Evolutionary conservation across 2,888 invertebrate genomes (phyloP).

Genomic region (Exocentrus adspersus): DNA sequence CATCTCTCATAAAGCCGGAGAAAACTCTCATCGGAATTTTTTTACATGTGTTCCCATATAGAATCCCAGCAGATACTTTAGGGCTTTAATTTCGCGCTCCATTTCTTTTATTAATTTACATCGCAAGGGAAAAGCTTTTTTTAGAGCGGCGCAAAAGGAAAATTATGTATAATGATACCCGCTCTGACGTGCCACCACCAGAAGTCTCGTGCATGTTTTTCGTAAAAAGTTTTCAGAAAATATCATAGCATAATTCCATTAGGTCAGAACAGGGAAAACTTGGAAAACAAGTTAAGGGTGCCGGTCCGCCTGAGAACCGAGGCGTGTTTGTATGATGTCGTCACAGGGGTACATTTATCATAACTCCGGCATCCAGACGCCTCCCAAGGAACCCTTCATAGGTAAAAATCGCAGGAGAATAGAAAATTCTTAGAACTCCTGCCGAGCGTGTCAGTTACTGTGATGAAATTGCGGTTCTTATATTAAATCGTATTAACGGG

Average conservation of each 20-base stretch:
- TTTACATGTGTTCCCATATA: too few relatives aligned
- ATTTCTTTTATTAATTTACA: too few relatives aligned
- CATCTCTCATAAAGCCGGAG: too few relatives aligned
- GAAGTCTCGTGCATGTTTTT: background rate
- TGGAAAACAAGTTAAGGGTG: constrained; percentile 47
- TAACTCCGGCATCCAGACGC: constrained; percentile 46
- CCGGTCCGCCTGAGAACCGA: constrained; percentile 33
- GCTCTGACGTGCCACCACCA: background rate
- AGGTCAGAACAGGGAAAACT: constrained; percentile 46
- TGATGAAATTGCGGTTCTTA: constrained; percentile 1
- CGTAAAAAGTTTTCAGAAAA: constrained; percentile 33
- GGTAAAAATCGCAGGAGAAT: constrained; percentile 54
- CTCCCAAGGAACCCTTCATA: constrained; percentile 52
- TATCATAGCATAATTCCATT: constrained; percentile 49
- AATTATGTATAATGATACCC: background rate
- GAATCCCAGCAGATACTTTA: too few relatives aligned
- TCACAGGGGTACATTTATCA: constrained; percentile 51
- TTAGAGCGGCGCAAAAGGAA: background rate
- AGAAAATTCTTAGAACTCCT: constrained; percentile 39
- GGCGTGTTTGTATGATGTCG: constrained; percentile 41
- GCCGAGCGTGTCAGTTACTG: background rate
- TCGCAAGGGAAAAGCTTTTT: too few relatives aligned
- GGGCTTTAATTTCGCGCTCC: too few relatives aligned
- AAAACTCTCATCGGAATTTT: too few relatives aligned
- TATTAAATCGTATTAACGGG: background rate